phyloP scores from a whole-genome alignment of 1,140 invertebrate species.

The Mamestra configurata region DNA sequence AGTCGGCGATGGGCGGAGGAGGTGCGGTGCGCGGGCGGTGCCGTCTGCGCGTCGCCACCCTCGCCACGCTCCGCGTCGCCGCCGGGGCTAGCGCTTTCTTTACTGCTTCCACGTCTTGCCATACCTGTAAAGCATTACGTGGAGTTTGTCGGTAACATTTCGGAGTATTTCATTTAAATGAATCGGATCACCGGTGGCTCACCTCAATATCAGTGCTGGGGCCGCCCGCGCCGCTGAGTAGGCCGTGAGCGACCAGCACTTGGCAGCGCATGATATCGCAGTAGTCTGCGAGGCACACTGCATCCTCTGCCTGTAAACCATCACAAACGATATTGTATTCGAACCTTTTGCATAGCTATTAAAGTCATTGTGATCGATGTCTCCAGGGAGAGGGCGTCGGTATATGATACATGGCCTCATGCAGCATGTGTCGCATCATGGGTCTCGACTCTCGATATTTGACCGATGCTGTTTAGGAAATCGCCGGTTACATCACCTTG shows the following conservation, averaged over 20 bases:
- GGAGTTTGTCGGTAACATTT: too few species aligned
- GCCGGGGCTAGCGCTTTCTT: conserved; percentile 91
- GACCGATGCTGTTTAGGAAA: too few species aligned
- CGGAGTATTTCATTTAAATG: too few species aligned
- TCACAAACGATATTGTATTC: background rate
- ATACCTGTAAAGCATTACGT: conserved; percentile 79
- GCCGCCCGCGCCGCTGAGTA: conserved; percentile 88
- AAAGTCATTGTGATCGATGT: too few species aligned
- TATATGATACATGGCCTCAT: too few species aligned
- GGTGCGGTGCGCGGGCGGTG: conserved; percentile 56
- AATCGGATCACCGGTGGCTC: background rate
- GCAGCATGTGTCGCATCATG: too few species aligned
- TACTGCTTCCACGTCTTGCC: conserved; percentile 91
- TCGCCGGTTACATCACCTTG: conserved; percentile 88
- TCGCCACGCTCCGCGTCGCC: conserved; percentile 78
- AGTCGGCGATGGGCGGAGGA: conserved; percentile 67
- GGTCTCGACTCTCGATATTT: too few species aligned
- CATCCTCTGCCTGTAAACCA: conserved; percentile 92
- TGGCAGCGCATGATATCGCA: conserved; percentile 98
- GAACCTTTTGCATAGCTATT: too few species aligned
- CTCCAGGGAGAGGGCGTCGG: too few species aligned
- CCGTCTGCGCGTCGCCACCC: conserved; percentile 63
- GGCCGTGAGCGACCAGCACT: conserved; percentile 93
- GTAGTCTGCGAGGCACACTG: conserved; percentile 96
- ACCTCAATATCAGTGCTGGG: conserved; percentile 92